Evolutionary conservation across 2,113 vertebrate species (phyloP).

Genomic region (Actenoides hombroni): DNA sequence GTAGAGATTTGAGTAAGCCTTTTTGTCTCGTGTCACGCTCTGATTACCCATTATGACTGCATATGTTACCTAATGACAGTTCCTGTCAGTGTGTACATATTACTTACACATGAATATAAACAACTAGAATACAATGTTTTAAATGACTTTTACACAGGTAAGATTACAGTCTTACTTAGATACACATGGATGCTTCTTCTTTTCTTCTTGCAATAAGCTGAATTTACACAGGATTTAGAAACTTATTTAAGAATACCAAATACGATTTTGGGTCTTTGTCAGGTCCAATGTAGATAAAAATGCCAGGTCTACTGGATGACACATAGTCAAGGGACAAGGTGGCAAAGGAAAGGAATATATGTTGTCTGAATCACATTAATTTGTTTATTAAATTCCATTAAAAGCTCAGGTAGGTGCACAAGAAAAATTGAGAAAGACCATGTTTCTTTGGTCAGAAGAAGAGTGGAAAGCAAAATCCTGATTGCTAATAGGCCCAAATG

Average conservation of each 20-base stretch:
- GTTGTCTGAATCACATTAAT: background rate
- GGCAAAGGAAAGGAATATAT: background rate
- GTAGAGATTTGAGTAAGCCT: background rate
- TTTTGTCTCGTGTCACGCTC: background rate
- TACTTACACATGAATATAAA: background rate
- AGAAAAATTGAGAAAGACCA: background rate
- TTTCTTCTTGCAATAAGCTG: background rate
- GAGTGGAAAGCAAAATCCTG: background rate
- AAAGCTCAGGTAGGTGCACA: background rate
- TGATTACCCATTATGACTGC: background rate
- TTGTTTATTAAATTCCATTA: background rate
- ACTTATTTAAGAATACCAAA: background rate
- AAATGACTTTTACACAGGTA: background rate
- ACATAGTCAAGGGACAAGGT: background rate
- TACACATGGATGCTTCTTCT: background rate
- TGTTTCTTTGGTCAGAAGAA: background rate
- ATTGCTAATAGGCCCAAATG: background rate
- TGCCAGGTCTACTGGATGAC: background rate
- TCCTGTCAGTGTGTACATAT: background rate
- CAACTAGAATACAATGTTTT: background rate
- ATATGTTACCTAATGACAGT: background rate
- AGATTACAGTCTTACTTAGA: background rate
- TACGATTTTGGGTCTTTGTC: background rate
- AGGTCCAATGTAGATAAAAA: background rate
- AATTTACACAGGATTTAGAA: background rate